Base-by-base conservation (phyloP, 2,113 vertebrate species). In the Prunella himalayana region DNA sequence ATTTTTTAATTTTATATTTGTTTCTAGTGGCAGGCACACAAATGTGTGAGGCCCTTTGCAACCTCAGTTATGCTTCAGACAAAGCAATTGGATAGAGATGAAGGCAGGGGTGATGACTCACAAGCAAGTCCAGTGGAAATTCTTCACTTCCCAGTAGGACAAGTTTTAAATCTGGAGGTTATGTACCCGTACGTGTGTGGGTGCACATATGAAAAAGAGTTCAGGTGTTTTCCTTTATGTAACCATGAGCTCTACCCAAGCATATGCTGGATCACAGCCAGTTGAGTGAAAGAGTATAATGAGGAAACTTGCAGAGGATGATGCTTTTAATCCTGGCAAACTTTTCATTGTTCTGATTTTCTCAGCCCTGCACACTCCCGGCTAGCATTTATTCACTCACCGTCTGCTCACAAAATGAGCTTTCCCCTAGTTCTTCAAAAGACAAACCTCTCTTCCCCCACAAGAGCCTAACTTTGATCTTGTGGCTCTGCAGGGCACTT, bases 401-500 rank as follows among this genome's bases (percentile, higher is more conserved):
- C 0, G 1, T 84, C 81, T 93, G 51, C 78, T 95, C 60, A 24
- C 23, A 33, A 95, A 96, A 73, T 73, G 71, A 96, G 76, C 76
- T 86, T 86, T 90, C 28, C 54, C 28, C 60, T 17, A 20, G 41
- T 59, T 93, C 94, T 96, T 95, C 94, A 95, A 95, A 95, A 93
- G 90, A 69, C 53, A 90, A 92, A 78, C 20, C 27, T 91, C 37
- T 76, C n/a, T 77, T 93, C 53, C 25, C 37, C 59, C n/a, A 81
- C 18, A 68, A 61, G 68, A 81, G 9, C 60, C 76, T 88, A 39
- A 69, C 95, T 97, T 95, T 97, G 95, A 97, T 96, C 79, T 86
- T 49, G 3, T 4, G 23, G 57, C 68, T 94, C 89, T 90, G 90
- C 87, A 82, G 86, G 86, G 70, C 81, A 44, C 59, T 95, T 86